Conservation (phyloP, 1,140 invertebrate genomes). For the Akabosia matsudoensis region DNA sequence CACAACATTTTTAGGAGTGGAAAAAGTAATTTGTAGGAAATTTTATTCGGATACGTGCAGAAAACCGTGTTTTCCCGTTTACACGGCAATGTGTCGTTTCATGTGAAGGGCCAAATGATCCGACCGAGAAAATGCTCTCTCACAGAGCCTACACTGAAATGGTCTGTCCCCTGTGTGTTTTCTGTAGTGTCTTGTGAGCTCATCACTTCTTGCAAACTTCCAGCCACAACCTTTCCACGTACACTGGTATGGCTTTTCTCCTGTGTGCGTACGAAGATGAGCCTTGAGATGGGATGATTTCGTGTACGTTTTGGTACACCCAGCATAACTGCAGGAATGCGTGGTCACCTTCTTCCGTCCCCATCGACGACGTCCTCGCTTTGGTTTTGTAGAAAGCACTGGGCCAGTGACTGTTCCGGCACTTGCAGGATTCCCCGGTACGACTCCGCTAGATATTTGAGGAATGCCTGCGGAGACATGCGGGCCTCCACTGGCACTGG, state of each 20-base stretch:
- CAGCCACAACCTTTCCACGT: slow-evolving; percentile 46
- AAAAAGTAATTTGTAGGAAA: too few relatives aligned
- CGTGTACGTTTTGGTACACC: slow-evolving; percentile 72
- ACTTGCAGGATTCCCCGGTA: not conserved
- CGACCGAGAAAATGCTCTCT: slow-evolving; percentile 58
- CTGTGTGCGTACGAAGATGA: slow-evolving; percentile 66
- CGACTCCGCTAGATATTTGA: not conserved
- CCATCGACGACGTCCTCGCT: slow-evolving; percentile 49
- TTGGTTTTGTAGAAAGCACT: slow-evolving; percentile 27
- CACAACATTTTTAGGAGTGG: too few relatives aligned
- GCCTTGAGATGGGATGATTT: slow-evolving; percentile 77
- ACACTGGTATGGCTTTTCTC: slow-evolving; percentile 49
- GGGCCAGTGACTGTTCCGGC: not conserved
- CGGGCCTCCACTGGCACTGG: not conserved
- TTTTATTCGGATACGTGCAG: too few relatives aligned
- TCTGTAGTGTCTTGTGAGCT: slow-evolving; percentile 47
- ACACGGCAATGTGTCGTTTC: slow-evolving; percentile 58
- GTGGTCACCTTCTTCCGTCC: slow-evolving; percentile 54
- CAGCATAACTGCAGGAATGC: slow-evolving; percentile 66
- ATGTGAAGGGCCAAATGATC: slow-evolving; percentile 67
- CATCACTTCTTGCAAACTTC: slow-evolving; percentile 46
- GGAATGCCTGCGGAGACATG: not conserved
- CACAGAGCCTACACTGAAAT: slow-evolving; percentile 51
- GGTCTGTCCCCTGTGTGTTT: slow-evolving; percentile 47
- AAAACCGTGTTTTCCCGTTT: slow-evolving; percentile 5